Percentiles rank a stretch among this genome's conserved stretches.
Evolutionary conservation across 2,113 vertebrate genomes (phyloP).

Genomic region (Ovibos moschatus): DNA sequence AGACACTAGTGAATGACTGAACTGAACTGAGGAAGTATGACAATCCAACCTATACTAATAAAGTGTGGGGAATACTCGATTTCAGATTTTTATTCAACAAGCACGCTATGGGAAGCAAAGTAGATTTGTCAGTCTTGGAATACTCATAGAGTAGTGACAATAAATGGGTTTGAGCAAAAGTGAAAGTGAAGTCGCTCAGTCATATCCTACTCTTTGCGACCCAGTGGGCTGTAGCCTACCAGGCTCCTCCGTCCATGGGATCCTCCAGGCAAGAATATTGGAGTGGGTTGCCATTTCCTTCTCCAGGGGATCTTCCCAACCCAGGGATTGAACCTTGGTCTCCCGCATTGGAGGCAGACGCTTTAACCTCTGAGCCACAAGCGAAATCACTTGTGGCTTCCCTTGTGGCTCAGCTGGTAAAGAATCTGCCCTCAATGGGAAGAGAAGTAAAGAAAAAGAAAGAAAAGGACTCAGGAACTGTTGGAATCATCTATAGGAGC

Average conservation of each 20-base stretch:
- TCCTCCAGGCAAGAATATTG: too few relatives aligned
- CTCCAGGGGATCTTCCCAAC: too few relatives aligned
- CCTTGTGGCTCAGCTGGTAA: too few relatives aligned
- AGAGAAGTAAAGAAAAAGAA: background rate
- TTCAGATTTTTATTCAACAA: background rate
- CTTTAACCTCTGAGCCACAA: too few relatives aligned
- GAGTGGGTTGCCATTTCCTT: too few relatives aligned
- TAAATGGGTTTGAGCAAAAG: background rate
- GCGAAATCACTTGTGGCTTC: too few relatives aligned
- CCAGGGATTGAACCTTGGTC: too few relatives aligned
- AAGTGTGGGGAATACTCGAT: background rate
- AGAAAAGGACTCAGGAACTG: background rate
- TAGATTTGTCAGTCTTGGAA: background rate
- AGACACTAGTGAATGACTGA: background rate
- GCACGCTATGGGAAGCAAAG: background rate
- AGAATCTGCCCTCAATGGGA: background rate
- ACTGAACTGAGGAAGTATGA: background rate
- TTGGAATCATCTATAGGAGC: background rate
- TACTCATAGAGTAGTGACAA: background rate
- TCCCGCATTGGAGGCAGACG: too few relatives aligned
- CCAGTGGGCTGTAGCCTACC: too few relatives aligned
- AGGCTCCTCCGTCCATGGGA: too few relatives aligned
- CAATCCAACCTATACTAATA: background rate
- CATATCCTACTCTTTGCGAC: too few relatives aligned
- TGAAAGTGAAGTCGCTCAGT: too few relatives aligned